Evolutionary conservation across 1,140 invertebrate species (phyloP), one percentile per base, ranked within the genome.

Genomic region (Gonatopus flavifemur): DNA sequence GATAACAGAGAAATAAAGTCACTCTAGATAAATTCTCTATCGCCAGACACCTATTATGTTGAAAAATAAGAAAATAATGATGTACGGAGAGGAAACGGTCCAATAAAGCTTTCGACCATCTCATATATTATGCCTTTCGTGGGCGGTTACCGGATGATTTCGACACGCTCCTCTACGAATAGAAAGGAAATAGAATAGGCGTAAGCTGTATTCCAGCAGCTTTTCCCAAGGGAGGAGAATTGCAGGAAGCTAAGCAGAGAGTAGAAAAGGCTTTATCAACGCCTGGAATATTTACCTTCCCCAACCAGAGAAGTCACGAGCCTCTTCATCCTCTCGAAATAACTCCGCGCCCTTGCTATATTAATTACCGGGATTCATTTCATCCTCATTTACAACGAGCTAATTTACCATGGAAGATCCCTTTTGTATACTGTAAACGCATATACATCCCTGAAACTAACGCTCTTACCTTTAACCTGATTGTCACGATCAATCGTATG

Each of bases 301-400:
- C n/a, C n/a, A n/a, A n/a, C n/a, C 5, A 36, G 35, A 16, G 5
- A 18, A 15, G 22, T 22, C 5, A 15, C 28, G 24, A 37, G 49
- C 18, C 28, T 42, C 3, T 36, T 21, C 40, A 35, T 52, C 35
- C 57, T 63, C 52, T 62, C 49, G 57, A 69, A 69, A 69, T 69
- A 69, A 66, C 55, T 69, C 38, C 51, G 55, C 62, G 63, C 59
- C 65, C 66, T 57, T 65, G 61, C 62, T 45, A 55, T 69, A 69
- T 70, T 70, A 70, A 70, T 70, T 70, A 66, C 58, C 49, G 42
- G 65, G 59, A 70, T 69, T 66, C 63, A 57, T 63, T 63, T 59
- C 45, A 55, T 61, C 41, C 59, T 62, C 59, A 64, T 66, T 70
- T 68, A 67, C 59, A 57, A 66, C 60, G 40, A 47, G 62, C 60